Conservation (phyloP, 2,888 invertebrate genomes). For the Pedicia rivosa region DNA sequence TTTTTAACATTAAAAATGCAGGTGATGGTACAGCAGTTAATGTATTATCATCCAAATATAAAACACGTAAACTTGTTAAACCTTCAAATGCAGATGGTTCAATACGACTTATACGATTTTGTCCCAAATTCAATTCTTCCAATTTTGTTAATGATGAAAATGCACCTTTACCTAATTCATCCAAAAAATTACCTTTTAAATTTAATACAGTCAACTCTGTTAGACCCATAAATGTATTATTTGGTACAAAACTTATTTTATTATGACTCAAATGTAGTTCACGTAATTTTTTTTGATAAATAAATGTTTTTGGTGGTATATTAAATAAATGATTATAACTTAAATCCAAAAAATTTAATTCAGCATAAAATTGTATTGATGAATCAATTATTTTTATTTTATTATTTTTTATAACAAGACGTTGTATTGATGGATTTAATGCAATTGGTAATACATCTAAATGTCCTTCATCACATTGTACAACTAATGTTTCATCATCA, state of each 20-base stretch:
- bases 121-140: constrained; percentile 72
- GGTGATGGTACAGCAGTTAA: constrained; percentile 59
- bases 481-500: constrained; percentile 77
- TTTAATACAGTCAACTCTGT: constrained; percentile 65
- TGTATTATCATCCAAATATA: constrained; percentile 74
- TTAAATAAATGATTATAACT: constrained; percentile 72
- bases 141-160: constrained; percentile 59
- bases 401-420: constrained; percentile 69
- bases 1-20: constrained; percentile 54
- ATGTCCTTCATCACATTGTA: constrained; percentile 70
- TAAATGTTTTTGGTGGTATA: constrained; percentile 63
- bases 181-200: constrained; percentile 64
- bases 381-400: constrained; percentile 79
- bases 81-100: constrained; percentile 64
- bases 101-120: constrained; percentile 68
- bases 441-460: constrained; percentile 82
- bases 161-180: constrained; percentile 56
- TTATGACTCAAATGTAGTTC: constrained; percentile 73
- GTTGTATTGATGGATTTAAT: constrained; percentile 76
- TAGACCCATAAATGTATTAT: constrained; percentile 64
- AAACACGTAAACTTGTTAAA: constrained; percentile 53
- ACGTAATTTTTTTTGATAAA: constrained; percentile 63
- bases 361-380: constrained; percentile 76
- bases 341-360: constrained; percentile 69
- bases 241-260: constrained; percentile 64